Base-by-base conservation (phyloP, 2,888 invertebrate species). In the Oscheius sp. region DNA sequence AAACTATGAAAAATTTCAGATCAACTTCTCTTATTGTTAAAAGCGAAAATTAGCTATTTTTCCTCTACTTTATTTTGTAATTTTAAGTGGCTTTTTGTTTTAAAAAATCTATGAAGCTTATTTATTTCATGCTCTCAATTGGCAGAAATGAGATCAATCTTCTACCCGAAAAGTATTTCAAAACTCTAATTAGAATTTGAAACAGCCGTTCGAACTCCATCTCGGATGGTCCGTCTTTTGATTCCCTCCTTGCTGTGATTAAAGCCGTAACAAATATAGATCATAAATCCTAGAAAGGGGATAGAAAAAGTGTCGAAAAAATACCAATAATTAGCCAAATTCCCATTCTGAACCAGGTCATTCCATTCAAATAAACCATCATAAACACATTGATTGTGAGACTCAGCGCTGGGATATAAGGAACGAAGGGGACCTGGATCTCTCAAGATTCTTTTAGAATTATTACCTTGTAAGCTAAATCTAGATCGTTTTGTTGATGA, bases 351-450 rank as follows among this genome's bases (percentile, higher is more conserved):
- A 95, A 90, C 81, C 95, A 90, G 0, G 95, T 95, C 84, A 94
- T 89, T 82, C 92, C 91, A 69, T 93, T 93, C 70, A 96, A 90
- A 88, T 94, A 94, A 87, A 95, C 91, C 87, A 95, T 95, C 86
- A 96, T 91, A 88, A 95, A 95, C 86, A 95, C 92, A 89, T 96
- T 96, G 82, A 95, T 92, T 67, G 92, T 91, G 72, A 96, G 92
- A 29, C 94, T 94, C 72, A 93, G 91, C 39, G 93, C 91, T 69
- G 95, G 95, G 76, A 95, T 92, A 88, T 93, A 93, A 58, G 95
- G 95, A 86, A 96, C 90, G 78, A 92, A 92, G n/a, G 95, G 95
- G 31, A 95, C 93, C 88, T 79, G 34, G 69, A 69, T 45, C 23
- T 52, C 3, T 33, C 1, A 31, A 10, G 20, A 0, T 46, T 31